Conservation (phyloP, 2,113 vertebrate species). For the Eublepharis macularius region DNA sequence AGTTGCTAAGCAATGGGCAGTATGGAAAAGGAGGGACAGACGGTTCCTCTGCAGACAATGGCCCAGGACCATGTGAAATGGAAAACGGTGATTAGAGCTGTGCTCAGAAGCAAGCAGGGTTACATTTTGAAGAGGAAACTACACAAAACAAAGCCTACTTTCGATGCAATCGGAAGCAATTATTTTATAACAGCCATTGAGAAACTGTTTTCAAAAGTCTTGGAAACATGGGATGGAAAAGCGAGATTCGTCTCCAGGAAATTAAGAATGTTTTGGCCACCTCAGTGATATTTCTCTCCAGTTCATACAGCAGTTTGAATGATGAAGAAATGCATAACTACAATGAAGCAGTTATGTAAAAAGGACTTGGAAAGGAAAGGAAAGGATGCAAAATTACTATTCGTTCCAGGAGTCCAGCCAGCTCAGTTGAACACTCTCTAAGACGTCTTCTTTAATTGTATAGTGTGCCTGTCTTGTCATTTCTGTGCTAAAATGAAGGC, state of each 20-base stretch:
- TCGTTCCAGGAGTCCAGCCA: too few relatives aligned
- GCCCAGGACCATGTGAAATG: neutral
- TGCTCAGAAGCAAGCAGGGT: neutral
- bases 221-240: neutral
- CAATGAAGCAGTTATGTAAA: neutral
- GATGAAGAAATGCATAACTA: neutral
- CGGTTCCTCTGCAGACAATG: too few relatives aligned
- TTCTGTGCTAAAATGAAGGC: slow-evolving; percentile 1
- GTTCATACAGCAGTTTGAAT: neutral
- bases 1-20: too few relatives aligned
- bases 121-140: too few relatives aligned
- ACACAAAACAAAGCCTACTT: neutral
- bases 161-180: neutral
- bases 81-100: neutral
- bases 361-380: neutral
- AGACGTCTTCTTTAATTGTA: neutral
- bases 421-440: neutral
- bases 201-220: neutral
- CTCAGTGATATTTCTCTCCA: neutral
- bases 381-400: neutral
- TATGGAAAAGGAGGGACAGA: neutral
- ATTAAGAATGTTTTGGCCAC: neutral
- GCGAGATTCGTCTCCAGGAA: neutral
- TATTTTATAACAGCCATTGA: neutral
- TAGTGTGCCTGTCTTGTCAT: neutral